A percentile compares a stretch with the other conserved stretches of the same genome.
phyloP scores from a whole-genome alignment of 2,113 vertebrate genomes.

The Eonycteris spelaea region DNA sequence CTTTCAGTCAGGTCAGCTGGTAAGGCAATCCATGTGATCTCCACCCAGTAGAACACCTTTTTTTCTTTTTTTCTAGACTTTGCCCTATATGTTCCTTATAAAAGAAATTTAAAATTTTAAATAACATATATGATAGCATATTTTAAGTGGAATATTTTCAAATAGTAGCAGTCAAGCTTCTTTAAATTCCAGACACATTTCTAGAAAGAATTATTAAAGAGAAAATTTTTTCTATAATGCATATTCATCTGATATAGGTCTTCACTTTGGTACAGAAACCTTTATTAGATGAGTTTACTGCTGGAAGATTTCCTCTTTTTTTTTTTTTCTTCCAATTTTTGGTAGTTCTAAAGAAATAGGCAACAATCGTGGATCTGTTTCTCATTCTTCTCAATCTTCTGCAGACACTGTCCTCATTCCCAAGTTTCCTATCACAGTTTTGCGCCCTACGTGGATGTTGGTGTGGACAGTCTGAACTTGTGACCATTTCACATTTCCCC shows the following conservation, averaged over 20 bases:
- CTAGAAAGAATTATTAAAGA: not conserved
- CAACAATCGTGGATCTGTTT: not conserved
- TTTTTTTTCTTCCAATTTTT: not conserved
- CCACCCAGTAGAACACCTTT: not conserved
- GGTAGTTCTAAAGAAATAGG: not conserved
- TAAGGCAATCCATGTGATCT: not conserved
- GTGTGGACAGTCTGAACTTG: not conserved
- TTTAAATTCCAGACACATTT: conserved; percentile 18
- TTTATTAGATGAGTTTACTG: not conserved
- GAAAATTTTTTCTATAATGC: not conserved
- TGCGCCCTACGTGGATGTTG: rapidly evolving
- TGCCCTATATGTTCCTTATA: not conserved
- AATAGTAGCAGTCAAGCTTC: not conserved
- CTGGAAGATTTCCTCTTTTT: not conserved
- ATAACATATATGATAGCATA: not conserved
- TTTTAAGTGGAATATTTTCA: not conserved
- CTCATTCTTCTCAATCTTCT: not conserved
- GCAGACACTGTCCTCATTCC: not conserved
- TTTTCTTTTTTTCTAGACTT: not conserved
- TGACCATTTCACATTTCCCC: not conserved
- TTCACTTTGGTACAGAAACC: not conserved
- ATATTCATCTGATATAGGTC: not conserved
- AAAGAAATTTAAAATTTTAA: not conserved
- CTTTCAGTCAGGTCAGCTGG: not conserved
- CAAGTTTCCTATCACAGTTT: not conserved